A percentile compares a stretch with the other conserved stretches of the same genome.
Conservation (phyloP, 2,797 vertebrate species). For the Lateolabrax maculatus region DNA sequence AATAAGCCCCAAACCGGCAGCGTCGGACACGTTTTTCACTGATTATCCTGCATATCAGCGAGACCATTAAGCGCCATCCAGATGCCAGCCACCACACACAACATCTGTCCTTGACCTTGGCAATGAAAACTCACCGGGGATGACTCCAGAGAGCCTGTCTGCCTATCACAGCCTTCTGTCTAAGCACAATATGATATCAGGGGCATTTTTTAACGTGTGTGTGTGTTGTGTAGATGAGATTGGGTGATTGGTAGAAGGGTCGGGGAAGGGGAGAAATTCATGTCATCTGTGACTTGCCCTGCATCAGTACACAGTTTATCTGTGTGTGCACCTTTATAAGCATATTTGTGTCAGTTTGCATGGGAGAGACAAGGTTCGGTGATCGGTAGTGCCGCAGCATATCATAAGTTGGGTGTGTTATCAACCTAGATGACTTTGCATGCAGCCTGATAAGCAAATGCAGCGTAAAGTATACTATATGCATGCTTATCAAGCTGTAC, state of each 20-base stretch:
- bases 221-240: constrained; percentile 33
- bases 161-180: constrained; percentile 43
- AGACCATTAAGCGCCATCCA: constrained; percentile 40
- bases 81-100: constrained; percentile 28
- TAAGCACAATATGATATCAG: constrained; percentile 33
- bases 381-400: neutral
- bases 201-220: neutral
- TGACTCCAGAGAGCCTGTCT: constrained; percentile 10
- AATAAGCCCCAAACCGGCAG: constrained; percentile 29
- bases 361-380: constrained; percentile 3
- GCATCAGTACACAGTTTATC: constrained; percentile 11
- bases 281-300: constrained; percentile 25
- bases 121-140: constrained; percentile 9
- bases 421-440: constrained; percentile 10
- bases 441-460: constrained; percentile 7
- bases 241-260: neutral
- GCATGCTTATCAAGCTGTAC: neutral
- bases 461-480: neutral
- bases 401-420: neutral
- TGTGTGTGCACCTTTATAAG: constrained; percentile 13
- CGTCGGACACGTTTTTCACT: constrained; percentile 33
- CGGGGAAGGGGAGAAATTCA: neutral
- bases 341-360: constrained; percentile 8
- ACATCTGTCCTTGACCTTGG: constrained; percentile 74
- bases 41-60: constrained; percentile 16